Evolutionary conservation across 2,888 invertebrate species (phyloP).

Genomic region (Smittia sp.): DNA sequence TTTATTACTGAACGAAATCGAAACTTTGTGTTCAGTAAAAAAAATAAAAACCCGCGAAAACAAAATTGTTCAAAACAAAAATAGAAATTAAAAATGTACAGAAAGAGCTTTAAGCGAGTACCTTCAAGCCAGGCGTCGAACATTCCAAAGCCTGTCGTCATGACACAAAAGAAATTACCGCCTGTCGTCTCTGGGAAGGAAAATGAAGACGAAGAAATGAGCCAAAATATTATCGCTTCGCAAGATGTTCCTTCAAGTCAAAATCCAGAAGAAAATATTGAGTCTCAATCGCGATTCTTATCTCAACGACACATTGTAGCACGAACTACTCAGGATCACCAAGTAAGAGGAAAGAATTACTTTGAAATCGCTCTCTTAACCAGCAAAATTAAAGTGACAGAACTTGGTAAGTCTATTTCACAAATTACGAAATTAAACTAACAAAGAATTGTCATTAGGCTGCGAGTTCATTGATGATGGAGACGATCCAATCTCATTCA

Average conservation of each 20-base stretch:
- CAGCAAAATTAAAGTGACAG: constrained; percentile 9
- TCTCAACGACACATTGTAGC: constrained; percentile 10
- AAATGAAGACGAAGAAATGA: not conserved
- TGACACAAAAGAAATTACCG: not conserved
- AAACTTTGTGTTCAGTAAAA: not conserved
- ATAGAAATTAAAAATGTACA: not conserved
- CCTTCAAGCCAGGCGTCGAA: not conserved
- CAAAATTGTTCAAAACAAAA: not conserved
- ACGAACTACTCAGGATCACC: constrained; percentile 10
- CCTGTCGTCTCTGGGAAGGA: not conserved
- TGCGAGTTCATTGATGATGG: constrained; percentile 9
- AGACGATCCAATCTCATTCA: constrained; percentile 31
- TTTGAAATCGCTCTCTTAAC: constrained; percentile 17
- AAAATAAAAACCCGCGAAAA: not conserved
- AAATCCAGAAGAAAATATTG: not conserved
- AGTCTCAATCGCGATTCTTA: constrained; percentile 26
- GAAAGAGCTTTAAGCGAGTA: not conserved
- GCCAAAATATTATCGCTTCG: not conserved
- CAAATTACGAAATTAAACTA: constrained; percentile 11
- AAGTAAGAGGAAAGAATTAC: constrained; percentile 1
- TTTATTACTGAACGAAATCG: no score
- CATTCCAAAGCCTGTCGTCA: not conserved
- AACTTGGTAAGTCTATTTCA: constrained; percentile 13
- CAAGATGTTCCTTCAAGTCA: not conserved
- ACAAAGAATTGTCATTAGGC: not conserved